phyloP scores from a whole-genome alignment of 2,888 invertebrate genomes.

The Eilema sororculum region DNA sequence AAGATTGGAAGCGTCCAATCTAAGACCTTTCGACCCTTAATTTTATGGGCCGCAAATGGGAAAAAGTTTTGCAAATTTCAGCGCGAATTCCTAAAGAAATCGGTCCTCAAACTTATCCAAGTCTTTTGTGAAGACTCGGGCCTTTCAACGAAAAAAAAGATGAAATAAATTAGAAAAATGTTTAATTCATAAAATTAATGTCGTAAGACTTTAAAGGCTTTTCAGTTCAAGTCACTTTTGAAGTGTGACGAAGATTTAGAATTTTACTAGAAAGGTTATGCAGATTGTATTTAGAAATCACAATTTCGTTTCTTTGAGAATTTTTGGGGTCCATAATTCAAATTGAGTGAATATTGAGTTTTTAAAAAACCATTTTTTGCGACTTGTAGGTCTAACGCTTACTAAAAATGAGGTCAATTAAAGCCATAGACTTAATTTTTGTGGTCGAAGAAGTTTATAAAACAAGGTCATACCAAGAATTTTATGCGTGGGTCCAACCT shows the following conservation, averaged over 20 bases:
- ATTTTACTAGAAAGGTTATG: constrained; percentile 41
- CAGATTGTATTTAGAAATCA: constrained; percentile 10
- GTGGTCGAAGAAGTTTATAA: no score
- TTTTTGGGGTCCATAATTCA: background rate
- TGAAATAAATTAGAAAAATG: constrained; percentile 59
- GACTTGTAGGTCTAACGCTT: no score
- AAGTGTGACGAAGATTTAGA: constrained; percentile 36
- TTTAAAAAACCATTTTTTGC: background rate
- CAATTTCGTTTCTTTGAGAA: constrained; percentile 7
- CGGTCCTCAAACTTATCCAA: constrained; percentile 28
- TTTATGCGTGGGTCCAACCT: no score
- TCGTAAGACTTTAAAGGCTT: constrained; percentile 55
- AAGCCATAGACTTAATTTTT: no score
- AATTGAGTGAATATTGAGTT: background rate
- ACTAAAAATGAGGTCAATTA: no score
- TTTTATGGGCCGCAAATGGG: constrained; percentile 42
- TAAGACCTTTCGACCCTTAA: constrained; percentile 25
- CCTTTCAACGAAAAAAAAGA: constrained; percentile 31
- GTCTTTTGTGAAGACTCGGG: constrained; percentile 21
- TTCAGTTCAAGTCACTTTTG: constrained; percentile 54
- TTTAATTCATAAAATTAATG: constrained; percentile 65
- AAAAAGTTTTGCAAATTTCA: constrained; percentile 37
- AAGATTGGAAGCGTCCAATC: constrained; percentile 34
- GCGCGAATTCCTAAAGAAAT: constrained; percentile 38
- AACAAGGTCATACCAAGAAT: no score